Conservation (phyloP, 1,140 invertebrate genomes). For the Danaus melanippus region DNA sequence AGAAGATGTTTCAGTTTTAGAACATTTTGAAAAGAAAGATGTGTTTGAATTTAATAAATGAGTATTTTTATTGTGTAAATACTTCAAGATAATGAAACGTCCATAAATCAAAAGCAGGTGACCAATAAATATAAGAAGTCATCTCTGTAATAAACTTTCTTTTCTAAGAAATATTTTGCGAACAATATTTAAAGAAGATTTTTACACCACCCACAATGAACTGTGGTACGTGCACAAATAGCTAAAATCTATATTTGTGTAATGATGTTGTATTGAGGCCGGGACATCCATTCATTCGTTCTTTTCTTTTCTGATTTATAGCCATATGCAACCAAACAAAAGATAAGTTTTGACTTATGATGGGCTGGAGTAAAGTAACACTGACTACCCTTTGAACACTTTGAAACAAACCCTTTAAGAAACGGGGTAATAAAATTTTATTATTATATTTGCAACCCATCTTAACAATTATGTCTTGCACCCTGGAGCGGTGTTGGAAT, state of each 20-base stretch:
- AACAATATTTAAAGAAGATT: slow-evolving; percentile 21
- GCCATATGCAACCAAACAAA: slow-evolving; percentile 64
- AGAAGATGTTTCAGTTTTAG: not conserved
- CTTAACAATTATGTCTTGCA: slow-evolving; percentile 46
- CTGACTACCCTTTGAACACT: slow-evolving; percentile 57
- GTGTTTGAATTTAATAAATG: slow-evolving; percentile 3
- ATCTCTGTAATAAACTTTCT: slow-evolving; percentile 50
- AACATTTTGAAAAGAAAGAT: not conserved
- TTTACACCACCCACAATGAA: slow-evolving; percentile 53
- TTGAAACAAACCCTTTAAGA: slow-evolving; percentile 62
- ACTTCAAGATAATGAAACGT: slow-evolving; percentile 10
- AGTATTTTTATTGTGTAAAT: not conserved
- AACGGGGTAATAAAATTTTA: slow-evolving; percentile 69
- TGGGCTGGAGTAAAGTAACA: slow-evolving; percentile 36
- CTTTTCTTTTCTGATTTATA: slow-evolving; percentile 63
- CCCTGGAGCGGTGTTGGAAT: slow-evolving; percentile 41
- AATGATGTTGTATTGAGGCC: slow-evolving; percentile 65
- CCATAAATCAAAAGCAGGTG: slow-evolving; percentile 46
- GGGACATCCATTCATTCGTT: slow-evolving; percentile 40
- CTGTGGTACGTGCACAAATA: slow-evolving; percentile 58
- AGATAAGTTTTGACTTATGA: slow-evolving; percentile 59
- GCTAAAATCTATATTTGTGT: slow-evolving; percentile 70
- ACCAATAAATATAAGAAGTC: slow-evolving; percentile 35
- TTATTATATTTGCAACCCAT: slow-evolving; percentile 67
- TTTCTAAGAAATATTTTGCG: slow-evolving; percentile 49